These are phyloP conservation scores for Taphrorychus bicolor DNA, from an alignment of 2,888 invertebrate genomes.

Conservation along the genomic window DNA sequence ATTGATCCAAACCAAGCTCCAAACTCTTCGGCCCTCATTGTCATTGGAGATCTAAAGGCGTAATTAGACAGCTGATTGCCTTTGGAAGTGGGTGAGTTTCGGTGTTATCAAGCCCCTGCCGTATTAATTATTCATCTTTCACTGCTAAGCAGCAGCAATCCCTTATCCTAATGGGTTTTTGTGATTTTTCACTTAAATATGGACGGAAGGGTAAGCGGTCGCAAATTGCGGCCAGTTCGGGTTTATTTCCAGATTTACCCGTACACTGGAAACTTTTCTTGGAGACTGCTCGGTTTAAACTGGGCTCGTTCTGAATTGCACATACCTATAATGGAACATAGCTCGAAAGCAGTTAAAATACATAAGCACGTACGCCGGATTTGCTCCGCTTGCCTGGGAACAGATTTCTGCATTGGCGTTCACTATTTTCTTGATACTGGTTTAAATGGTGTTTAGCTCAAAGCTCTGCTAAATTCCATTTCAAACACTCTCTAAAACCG, in stretches of 20 bases:
- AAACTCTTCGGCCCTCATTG: slow-evolving; percentile 29
- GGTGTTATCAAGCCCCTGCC: not conserved
- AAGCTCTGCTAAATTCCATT: not conserved
- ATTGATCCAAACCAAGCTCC: slow-evolving; percentile 17
- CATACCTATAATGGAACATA: slow-evolving; percentile 28
- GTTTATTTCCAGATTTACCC: not conserved
- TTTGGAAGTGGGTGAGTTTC: slow-evolving; percentile 21
- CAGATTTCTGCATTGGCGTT: not conserved
- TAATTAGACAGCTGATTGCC: slow-evolving; percentile 37
- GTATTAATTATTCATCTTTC: not conserved
- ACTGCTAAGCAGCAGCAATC: not conserved
- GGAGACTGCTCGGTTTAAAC: slow-evolving; percentile 24
- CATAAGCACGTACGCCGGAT: slow-evolving; percentile 26
- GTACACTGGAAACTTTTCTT: slow-evolving; percentile 18
- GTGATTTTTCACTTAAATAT: not conserved
- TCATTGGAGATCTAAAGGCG: slow-evolving; percentile 29
- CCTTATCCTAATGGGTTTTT: not conserved
- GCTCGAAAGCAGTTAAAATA: slow-evolving; percentile 21
- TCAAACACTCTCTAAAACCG: not conserved
- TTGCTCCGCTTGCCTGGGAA: slow-evolving; percentile 2
- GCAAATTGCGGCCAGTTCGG: not conserved
- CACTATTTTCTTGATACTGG: not conserved
- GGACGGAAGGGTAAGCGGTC: not conserved
- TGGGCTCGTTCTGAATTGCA: slow-evolving; percentile 23
- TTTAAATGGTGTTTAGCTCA: not conserved